Percentiles rank a stretch among this genome's conserved stretches.
phyloP scores from a whole-genome alignment of 1,140 invertebrate genomes.

The Polypedilum pembai region DNA sequence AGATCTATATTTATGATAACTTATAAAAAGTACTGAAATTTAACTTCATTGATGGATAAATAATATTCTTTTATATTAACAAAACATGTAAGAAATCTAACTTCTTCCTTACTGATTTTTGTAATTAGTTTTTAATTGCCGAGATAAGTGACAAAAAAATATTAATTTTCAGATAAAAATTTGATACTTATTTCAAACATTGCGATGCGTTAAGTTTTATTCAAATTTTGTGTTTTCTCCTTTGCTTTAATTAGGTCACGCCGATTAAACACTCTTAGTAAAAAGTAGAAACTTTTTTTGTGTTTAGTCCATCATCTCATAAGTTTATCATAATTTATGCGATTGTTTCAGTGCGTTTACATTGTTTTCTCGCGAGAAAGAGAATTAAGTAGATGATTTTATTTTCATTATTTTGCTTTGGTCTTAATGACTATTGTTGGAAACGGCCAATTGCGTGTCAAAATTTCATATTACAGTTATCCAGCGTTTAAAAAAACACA shows the following conservation, averaged over 20 bases:
- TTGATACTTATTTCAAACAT: too few species aligned
- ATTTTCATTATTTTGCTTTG: conserved; percentile 1
- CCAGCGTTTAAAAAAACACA: too few species aligned
- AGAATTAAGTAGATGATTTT: not conserved
- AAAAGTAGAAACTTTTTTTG: not conserved
- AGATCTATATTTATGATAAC: not conserved
- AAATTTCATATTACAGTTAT: not conserved
- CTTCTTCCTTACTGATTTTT: not conserved
- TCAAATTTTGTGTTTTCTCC: too few species aligned
- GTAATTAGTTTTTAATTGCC: too few species aligned
- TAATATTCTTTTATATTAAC: not conserved
- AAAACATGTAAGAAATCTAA: not conserved
- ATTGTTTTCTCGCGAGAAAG: not conserved
- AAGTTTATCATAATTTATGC: conserved; percentile 8
- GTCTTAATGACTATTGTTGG: not conserved
- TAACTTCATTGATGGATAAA: too few species aligned
- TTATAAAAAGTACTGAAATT: not conserved
- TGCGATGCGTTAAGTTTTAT: too few species aligned
- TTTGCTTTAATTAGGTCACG: not conserved
- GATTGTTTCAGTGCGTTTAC: not conserved
- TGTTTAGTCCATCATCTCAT: not conserved
- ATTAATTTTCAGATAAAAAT: too few species aligned
- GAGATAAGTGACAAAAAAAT: too few species aligned
- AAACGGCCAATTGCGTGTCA: not conserved
- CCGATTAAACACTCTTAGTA: not conserved